Evolutionary conservation across 1,140 invertebrate genomes (phyloP).

Genomic region (Drosophila persimilis): DNA sequence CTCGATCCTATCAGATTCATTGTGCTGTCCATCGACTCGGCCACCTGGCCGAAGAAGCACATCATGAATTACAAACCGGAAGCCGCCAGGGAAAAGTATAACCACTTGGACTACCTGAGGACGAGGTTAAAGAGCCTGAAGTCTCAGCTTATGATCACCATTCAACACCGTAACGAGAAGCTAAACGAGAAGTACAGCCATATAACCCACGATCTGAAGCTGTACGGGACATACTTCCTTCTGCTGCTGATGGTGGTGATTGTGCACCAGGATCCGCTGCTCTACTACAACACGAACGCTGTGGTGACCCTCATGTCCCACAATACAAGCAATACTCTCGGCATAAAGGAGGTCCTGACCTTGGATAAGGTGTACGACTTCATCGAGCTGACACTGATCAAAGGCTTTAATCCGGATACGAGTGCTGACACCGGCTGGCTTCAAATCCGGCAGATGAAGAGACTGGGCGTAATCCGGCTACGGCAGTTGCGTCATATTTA

Average conservation of each 20-base stretch:
- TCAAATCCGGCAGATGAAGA: slow-evolving; percentile 36
- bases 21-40: slow-evolving; percentile 38
- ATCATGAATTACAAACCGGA: background rate
- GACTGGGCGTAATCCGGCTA: slow-evolving; percentile 53
- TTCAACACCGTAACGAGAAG: slow-evolving; percentile 48
- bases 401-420: slow-evolving; percentile 24
- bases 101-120: slow-evolving; percentile 42
- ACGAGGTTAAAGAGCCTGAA: slow-evolving; percentile 23
- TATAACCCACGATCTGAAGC: slow-evolving; percentile 45
- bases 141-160: slow-evolving; percentile 48
- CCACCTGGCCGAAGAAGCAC: slow-evolving; percentile 35
- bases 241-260: slow-evolving; percentile 38
- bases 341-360: slow-evolving; percentile 24
- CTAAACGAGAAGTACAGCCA: slow-evolving; percentile 51
- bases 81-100: background rate
- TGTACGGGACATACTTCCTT: slow-evolving; percentile 54
- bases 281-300: slow-evolving; percentile 41
- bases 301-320: slow-evolving; percentile 25
- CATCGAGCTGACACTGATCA: slow-evolving; percentile 32
- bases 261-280: slow-evolving; percentile 1
- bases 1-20: slow-evolving; percentile 35
- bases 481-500: slow-evolving; percentile 50
- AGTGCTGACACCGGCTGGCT: slow-evolving; percentile 38
- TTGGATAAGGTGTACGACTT: slow-evolving; percentile 45
- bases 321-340: slow-evolving; percentile 25